These are phyloP conservation scores for Thereva nobilitata DNA, from an alignment of 2,888 invertebrate species.

Conservation along the genomic window DNA sequence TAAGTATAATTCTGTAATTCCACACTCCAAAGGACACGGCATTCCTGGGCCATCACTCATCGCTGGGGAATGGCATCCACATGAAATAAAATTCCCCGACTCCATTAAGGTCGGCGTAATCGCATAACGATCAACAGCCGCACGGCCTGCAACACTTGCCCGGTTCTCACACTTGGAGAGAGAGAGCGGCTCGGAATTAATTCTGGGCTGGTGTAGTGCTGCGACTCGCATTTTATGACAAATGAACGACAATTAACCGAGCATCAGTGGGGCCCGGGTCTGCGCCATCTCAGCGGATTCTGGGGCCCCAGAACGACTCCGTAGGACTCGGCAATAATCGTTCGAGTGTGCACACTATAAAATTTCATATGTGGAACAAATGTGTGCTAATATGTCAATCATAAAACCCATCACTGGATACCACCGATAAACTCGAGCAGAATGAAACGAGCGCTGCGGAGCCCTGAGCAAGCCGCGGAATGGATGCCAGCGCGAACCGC, in stretches of 20 bases:
- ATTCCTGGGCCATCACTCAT: no score
- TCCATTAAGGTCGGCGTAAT: slow-evolving; percentile 23
- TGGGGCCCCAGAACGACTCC: not conserved
- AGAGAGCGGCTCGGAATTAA: slow-evolving; percentile 16
- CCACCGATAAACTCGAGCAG: not conserved
- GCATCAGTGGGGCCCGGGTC: not conserved
- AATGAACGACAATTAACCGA: slow-evolving; percentile 30
- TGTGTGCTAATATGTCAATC: slow-evolving; percentile 42
- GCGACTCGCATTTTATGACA: slow-evolving; percentile 26
- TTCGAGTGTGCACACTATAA: slow-evolving; percentile 3
- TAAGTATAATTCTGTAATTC: no score
- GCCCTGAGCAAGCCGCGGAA: slow-evolving; percentile 5
- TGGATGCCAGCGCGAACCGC: slow-evolving; percentile 5
- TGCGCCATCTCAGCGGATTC: not conserved
- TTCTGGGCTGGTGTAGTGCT: not conserved
- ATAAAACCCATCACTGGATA: slow-evolving; percentile 36
- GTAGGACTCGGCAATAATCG: not conserved
- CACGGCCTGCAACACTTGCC: not conserved
- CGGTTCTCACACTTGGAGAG: slow-evolving; percentile 28
- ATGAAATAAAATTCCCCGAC: slow-evolving; percentile 20
- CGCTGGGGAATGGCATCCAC: not conserved
- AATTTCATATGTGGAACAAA: slow-evolving; percentile 40
- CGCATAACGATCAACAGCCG: slow-evolving; percentile 5
- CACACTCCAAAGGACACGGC: no score
- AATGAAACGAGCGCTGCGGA: not conserved